These are phyloP conservation scores for Pygmarrhopalites habei DNA, from an alignment of 1,140 invertebrate genomes.

Conservation along the genomic window DNA sequence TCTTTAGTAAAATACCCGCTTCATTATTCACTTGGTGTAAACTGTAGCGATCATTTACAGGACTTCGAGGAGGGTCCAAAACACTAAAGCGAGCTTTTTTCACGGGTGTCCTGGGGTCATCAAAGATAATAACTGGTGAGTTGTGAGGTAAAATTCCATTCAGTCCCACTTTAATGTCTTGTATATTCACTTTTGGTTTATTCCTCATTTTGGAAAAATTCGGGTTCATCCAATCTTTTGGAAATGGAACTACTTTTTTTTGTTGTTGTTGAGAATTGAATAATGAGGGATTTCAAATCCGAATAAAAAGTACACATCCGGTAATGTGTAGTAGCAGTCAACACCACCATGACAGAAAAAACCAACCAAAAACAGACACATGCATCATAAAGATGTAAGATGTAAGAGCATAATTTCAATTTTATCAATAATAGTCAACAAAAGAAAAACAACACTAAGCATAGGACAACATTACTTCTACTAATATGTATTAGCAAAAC, in stretches of 20 bases:
- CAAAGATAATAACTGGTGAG: conserved; percentile 28
- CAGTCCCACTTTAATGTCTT: conserved; percentile 3
- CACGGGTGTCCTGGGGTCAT: conserved; percentile 27
- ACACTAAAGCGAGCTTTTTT: conserved; percentile 30
- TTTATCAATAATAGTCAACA: no score
- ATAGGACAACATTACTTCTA: no score
- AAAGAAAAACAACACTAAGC: no score
- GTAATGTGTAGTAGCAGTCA: background rate
- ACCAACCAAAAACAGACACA: conserved; percentile 4
- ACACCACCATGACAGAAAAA: background rate
- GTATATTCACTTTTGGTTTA: background rate
- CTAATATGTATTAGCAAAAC: no score
- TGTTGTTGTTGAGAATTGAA: background rate
- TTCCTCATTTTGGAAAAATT: conserved; percentile 7
- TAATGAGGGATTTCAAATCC: background rate
- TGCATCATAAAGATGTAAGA: conserved; percentile 4
- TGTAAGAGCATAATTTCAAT: no score
- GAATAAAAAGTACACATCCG: background rate
- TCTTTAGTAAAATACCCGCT: no score
- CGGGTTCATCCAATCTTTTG: conserved; percentile 32
- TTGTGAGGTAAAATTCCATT: conserved; percentile 11
- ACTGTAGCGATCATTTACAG: background rate
- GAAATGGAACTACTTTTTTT: conserved; percentile 29
- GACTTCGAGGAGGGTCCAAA: conserved; percentile 26
- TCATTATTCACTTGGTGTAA: background rate